phyloP scores from a whole-genome alignment of 2,797 vertebrate genomes.

The Sylvia borin region DNA sequence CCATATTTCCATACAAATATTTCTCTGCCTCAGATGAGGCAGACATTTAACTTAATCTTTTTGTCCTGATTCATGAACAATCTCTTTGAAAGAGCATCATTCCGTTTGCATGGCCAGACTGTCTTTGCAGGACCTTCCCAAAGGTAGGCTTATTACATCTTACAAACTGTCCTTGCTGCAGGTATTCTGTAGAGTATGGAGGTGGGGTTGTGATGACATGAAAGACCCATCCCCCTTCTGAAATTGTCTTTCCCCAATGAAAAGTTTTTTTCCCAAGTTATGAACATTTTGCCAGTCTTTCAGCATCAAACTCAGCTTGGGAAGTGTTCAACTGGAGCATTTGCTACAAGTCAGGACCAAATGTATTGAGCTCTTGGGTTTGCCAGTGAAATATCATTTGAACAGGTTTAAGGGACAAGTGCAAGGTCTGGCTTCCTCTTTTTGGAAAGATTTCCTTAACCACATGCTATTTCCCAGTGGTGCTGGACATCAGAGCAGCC shows the following conservation, averaged over 20 bases:
- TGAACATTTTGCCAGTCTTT: not conserved
- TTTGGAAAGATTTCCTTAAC: not conserved
- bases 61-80: not conserved
- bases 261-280: not conserved
- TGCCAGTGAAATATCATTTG: not conserved
- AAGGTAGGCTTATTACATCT: not conserved
- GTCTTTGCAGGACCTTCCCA: not conserved
- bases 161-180: not conserved
- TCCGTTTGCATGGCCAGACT: not conserved
- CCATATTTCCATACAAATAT: not conserved
- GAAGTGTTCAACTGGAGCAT: not conserved
- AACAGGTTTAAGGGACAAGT: not conserved
- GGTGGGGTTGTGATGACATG: not conserved
- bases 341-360: not conserved
- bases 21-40: not conserved
- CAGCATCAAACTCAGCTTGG: not conserved
- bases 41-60: not conserved
- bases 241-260: not conserved
- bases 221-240: not conserved
- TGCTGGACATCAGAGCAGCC: not conserved
- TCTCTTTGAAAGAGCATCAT: not conserved
- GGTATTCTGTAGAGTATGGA: not conserved
- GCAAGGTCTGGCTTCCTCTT: not conserved
- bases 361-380: not conserved
- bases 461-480: accelerated